Conservation (phyloP, 2,888 invertebrate genomes). For the Cerceris ruficornis region DNA sequence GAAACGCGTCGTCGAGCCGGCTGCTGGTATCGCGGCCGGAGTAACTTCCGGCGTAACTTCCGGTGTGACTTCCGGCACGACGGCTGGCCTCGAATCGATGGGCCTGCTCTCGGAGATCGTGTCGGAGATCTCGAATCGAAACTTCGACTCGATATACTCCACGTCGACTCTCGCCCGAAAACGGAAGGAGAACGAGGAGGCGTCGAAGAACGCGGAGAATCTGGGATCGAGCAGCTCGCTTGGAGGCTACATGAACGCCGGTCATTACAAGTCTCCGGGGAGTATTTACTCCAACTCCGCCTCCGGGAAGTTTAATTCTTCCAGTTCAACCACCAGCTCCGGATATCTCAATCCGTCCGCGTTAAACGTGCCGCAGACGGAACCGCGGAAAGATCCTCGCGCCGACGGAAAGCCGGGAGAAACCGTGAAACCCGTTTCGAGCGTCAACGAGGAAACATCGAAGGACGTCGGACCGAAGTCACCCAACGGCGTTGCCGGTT, state of each 20-base stretch:
- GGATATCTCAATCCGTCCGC: conserved; percentile 89
- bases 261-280: conserved; percentile 84
- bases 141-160: conserved; percentile 94
- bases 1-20: conserved; percentile 83
- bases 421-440: conserved; percentile 56
- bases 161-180: conserved; percentile 88
- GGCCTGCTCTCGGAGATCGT: conserved; percentile 94
- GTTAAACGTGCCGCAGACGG: conserved; percentile 84
- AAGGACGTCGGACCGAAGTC: conserved; percentile 73
- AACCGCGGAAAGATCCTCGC: conserved; percentile 49
- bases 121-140: conserved; percentile 92
- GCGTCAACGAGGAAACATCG: conserved; percentile 69
- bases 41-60: conserved; percentile 62
- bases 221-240: conserved; percentile 73
- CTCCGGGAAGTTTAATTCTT: conserved; percentile 83
- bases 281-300: conserved; percentile 86
- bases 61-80: too few species aligned
- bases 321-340: conserved; percentile 86
- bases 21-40: conserved; percentile 72
- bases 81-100: conserved; percentile 84
- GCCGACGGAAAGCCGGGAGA: background rate
- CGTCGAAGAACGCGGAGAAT: conserved; percentile 65
- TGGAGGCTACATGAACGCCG: conserved; percentile 85
- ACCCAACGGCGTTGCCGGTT: conserved; percentile 50
- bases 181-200: conserved; percentile 82